Base-by-base conservation (phyloP, 2,797 vertebrate genomes). In the Danionella dracula region DNA sequence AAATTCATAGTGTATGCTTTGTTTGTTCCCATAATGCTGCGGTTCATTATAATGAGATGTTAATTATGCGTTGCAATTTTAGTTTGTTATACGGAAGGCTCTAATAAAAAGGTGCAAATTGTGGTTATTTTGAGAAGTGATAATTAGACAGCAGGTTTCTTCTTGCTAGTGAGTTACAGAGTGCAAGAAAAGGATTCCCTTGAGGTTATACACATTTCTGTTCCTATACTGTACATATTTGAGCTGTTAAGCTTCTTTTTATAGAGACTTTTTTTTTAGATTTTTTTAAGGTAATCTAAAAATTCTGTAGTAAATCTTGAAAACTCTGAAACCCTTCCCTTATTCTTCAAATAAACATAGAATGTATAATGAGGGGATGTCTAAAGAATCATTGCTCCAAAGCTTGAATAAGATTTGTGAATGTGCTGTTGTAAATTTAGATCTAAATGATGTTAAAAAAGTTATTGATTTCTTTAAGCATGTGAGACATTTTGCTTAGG, bases 91-190 rank as follows among this genome's bases (percentile, higher is more conserved):
- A 46, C 11, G 40, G 35, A 55, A 10, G 3, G 17, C n/a, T 29
- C 21, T 31, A 38, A 37, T 42, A 59, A 54, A 54, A 57, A 62
- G 4, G 45, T 76, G 72, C 62, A 75, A 77, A 73, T 63, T 35
- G 53, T 21, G 41, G 27, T 68, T 78, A 78, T 76, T 76, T 76
- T 73, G 11, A 69, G 20, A 72, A 35, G 72, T 72, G 78, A 63
- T 80, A 76, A 80, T 75, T 67, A 71, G 38, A 70, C 50, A 35
- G 65, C 54, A 69, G 35, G 34, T 56, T 67, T 69, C 37, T 32
- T 35, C 42, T 15, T 5, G 48, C 27, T 13, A 68, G 37, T 37
- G 38, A 11, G 45, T 29, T 21, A 19, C 54, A 50, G 54, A 64
- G 19, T 51, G 41, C 8, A 37, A 65, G 15, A 66, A 32, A 35